Percentiles rank a stretch among this genome's conserved stretches.
These are phyloP conservation scores for Neopipo cinnamomea DNA, from an alignment of 2,113 vertebrate species.

Conservation along the genomic window DNA sequence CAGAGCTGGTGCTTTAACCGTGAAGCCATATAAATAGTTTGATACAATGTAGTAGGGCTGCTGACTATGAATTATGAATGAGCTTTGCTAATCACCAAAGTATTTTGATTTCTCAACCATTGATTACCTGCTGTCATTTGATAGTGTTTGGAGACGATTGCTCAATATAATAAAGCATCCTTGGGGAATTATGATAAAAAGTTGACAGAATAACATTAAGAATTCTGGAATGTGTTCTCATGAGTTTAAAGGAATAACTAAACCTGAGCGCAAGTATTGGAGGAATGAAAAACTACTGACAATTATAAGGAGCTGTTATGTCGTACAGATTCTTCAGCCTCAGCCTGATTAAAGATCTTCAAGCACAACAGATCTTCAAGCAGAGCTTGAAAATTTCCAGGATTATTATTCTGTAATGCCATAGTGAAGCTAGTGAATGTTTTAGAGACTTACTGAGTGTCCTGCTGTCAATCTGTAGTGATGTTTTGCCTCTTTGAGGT, in stretches of 20 bases:
- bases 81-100: not conserved
- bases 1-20: not conserved
- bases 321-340: constrained; percentile 32
- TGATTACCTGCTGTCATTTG: constrained; percentile 23
- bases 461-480: not conserved
- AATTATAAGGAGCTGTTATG: not conserved
- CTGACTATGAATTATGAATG: constrained; percentile 32
- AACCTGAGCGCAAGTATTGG: not conserved
- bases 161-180: not conserved
- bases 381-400: not conserved
- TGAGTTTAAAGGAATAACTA: not conserved
- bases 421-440: not conserved
- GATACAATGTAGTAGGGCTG: not conserved
- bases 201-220: not conserved
- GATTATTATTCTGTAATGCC: not conserved
- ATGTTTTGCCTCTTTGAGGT: not conserved
- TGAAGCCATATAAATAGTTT: not conserved
- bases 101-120: not conserved
- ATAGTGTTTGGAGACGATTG: not conserved
- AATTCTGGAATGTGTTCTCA: not conserved
- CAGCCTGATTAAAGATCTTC: constrained; percentile 26
- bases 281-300: not conserved
- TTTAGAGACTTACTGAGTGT: not conserved
- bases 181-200: not conserved
- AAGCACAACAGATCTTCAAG: not conserved